Conservation (phyloP, 1,140 invertebrate genomes). For the Heliconius hermathena region DNA sequence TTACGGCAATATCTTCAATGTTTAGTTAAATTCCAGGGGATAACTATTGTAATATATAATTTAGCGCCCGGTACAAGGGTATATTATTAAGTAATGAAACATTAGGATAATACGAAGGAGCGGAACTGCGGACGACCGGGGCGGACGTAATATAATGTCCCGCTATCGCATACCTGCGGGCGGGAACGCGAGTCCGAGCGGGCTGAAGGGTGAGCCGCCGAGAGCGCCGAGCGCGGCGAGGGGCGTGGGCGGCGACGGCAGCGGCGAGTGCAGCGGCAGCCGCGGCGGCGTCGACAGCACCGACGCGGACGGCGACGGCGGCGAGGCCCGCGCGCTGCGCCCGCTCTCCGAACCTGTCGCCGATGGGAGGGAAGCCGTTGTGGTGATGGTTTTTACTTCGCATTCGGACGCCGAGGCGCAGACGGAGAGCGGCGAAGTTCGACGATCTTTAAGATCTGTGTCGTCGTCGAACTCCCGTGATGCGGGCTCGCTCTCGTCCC, state of each 20-base stretch:
- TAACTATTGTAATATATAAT: conserved; percentile 56
- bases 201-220: conserved; percentile 88
- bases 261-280: conserved; percentile 87
- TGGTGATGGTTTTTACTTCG: conserved; percentile 87
- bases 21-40: conserved; percentile 39
- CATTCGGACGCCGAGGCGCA: conserved; percentile 89
- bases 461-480: conserved; percentile 84
- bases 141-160: conserved; percentile 75
- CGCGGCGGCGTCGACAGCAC: conserved; percentile 81
- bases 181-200: conserved; percentile 89
- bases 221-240: conserved; percentile 84
- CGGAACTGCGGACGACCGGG: conserved; percentile 77
- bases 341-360: conserved; percentile 83
- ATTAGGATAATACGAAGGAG: conserved; percentile 61
- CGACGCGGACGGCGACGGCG: conserved; percentile 82
- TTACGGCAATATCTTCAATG: conserved; percentile 30
- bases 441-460: conserved; percentile 76
- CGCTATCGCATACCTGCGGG: conserved; percentile 87
- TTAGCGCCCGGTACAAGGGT: conserved; percentile 62
- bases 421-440: conserved; percentile 83
- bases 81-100: conserved; percentile 58
- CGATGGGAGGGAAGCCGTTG: conserved; percentile 83
- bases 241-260: conserved; percentile 89
- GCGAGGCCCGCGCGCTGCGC: conserved; percentile 84
- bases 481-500: conserved; percentile 84